Base-by-base conservation (phyloP, 2,888 invertebrate genomes). In the Schizaphis graminum region DNA sequence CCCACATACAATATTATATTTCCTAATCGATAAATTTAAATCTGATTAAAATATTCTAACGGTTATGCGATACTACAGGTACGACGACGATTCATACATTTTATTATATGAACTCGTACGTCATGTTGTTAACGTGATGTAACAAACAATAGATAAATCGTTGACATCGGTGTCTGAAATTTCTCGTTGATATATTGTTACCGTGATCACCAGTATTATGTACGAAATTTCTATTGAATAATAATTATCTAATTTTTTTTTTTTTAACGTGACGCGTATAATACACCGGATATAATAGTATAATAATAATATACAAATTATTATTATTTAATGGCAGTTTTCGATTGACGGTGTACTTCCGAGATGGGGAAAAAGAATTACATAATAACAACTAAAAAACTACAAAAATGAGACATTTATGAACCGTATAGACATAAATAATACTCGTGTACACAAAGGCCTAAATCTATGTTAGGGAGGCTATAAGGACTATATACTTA, bases 101-200 rank as follows among this genome's bases (percentile, higher is more conserved):
- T 26, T 56, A 89, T 56, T 41, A n/a, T 47, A 28, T 28, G 56
- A 35, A 41, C 56, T 7, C 53, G 85, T 56, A 91, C 91, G 91
- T 91, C 91, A 91, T 91, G 85, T 86, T 26, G 91, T 84, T 53
- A 91, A 86, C 86, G 91, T 91, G 85, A 86, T 57, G 91, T 44
- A 91, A 91, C 91, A 57, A 91, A 77, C 47, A 47, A 47, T 86
- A 28, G 86, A 47, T 28, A 86, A 47, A 41, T 28, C 86, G 28
- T 86, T 86, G 86, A 86, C 47, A 86, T 35, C 44, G 21, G 21
- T 77, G 77, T 47, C 5, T 86, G 7, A 86, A 86, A 44, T 86
- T 86, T 86, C 86, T 86, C 44, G 21, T 77, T 28, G 28, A 35
- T 88, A 88, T 87, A 87, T 87, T 87, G 87, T 87, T 87, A 49